A percentile compares a stretch with the other conserved stretches of the same genome.
Evolutionary conservation across 2,113 vertebrate species (phyloP).

Genomic region (Oostethus manadensis): DNA sequence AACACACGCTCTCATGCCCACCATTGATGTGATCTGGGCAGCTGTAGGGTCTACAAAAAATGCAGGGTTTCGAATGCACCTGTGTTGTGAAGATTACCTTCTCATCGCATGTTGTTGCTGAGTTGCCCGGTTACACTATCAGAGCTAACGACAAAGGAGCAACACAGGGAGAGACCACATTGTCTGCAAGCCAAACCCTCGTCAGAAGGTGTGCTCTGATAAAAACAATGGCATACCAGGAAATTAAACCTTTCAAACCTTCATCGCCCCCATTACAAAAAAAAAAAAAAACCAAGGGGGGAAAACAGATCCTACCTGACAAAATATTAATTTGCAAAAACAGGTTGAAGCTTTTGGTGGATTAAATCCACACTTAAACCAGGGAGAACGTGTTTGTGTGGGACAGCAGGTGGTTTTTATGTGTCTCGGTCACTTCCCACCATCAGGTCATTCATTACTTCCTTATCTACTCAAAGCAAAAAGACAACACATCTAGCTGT

Average conservation of each 20-base stretch:
- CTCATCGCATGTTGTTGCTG: constrained; percentile 11
- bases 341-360: constrained; percentile 22
- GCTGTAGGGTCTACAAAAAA: not conserved
- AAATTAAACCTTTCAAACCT: constrained; percentile 27
- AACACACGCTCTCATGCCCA: not conserved
- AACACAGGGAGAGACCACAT: constrained; percentile 12
- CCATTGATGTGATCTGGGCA: not conserved
- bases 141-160: constrained; percentile 29
- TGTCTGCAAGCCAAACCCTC: constrained; percentile 22
- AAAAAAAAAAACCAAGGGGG: no score
- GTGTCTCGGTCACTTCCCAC: constrained; percentile 28
- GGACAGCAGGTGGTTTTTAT: constrained; percentile 7
- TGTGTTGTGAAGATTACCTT: constrained; percentile 7
- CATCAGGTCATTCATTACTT: constrained; percentile 45
- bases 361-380: constrained; percentile 12
- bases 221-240: constrained; percentile 12
- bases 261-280: constrained; percentile 35
- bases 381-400: constrained; percentile 20
- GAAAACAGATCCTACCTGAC: constrained; percentile 35
- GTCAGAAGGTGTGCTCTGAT: constrained; percentile 15
- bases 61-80: constrained; percentile 8
- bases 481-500: constrained; percentile 29
- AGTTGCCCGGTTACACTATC: constrained; percentile 30
- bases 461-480: constrained; percentile 39
- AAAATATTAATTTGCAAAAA: constrained; percentile 42